Base-by-base conservation (phyloP, 2,888 invertebrate genomes). In the Diaperis boleti region DNA sequence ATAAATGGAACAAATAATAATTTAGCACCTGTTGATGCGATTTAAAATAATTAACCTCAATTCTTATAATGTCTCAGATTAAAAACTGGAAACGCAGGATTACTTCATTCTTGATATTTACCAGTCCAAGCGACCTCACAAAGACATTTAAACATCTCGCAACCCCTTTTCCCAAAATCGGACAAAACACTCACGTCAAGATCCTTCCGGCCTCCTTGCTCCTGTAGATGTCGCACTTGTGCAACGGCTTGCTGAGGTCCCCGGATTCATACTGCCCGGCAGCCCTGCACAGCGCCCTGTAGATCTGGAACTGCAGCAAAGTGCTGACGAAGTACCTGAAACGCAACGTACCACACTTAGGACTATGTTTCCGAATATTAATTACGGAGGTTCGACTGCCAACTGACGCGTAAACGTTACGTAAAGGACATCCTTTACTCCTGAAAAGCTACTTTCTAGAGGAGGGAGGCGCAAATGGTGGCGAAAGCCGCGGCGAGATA, bases 251-350 rank as follows among this genome's bases (percentile, higher is more conserved):
- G 5, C 37, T 59, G 3, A 85, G 81, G 78, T 94, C 91, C 1
- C 87, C 85, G 0, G 89, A 89, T 65, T 89, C 89, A 80, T 91
- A 92, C 80, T 95, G 92, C 0, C 92, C 91, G 1, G 96, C 91
- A 0, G 90, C 88, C 62, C 87, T 87, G 78, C 97, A 97, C 69
- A 96, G 83, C 0, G 94, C 87, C 22, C 93, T 86, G 83, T 95
- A 92, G 56, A 97, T 89, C 83, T 96, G 96, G 86, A 96, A 97
- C 84, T 97, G 96, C 10, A 97, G 86, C 6, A 97, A 87, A 3
- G 92, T 92, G 74, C 93, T 92, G 67, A 96, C 93, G 83, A 96
- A 97, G 83, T 96, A 96, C 83, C 96, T 95, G 87, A 57, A 85
- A 85, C 18, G 59, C 64, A 39, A 39, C 39, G 35, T 11, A 35